These are phyloP conservation scores for Prosopocoilus inquinatus DNA, from an alignment of 2,888 invertebrate species.

Conservation along the genomic window DNA sequence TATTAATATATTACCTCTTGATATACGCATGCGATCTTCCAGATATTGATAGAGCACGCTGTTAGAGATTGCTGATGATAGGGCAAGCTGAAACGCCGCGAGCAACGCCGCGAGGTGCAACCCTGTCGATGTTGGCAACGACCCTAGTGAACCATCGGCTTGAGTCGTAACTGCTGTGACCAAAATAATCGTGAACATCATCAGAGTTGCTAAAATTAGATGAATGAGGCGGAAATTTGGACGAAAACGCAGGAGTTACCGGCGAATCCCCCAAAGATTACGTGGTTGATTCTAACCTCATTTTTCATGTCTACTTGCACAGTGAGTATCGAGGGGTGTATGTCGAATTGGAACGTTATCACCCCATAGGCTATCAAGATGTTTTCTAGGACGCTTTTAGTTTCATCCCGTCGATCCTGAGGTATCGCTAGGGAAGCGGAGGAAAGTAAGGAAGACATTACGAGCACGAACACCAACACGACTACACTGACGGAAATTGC, in stretches of 20 bases:
- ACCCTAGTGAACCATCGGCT: constrained; percentile 69
- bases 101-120: constrained; percentile 69
- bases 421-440: too few relatives aligned
- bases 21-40: constrained; percentile 72
- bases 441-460: constrained; percentile 55
- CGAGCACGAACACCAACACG: constrained; percentile 61
- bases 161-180: constrained; percentile 64
- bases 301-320: constrained; percentile 90
- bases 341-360: constrained; percentile 73
- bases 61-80: constrained; percentile 75
- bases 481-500: constrained; percentile 65
- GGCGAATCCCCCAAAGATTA: constrained; percentile 61
- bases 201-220: constrained; percentile 54
- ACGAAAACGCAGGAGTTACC: constrained; percentile 1
- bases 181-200: constrained; percentile 65
- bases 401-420: neutral
- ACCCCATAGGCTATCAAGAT: constrained; percentile 65
- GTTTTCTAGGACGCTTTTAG: constrained; percentile 43
- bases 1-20: constrained; percentile 59
- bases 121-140: constrained; percentile 62
- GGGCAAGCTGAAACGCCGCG: constrained; percentile 72
- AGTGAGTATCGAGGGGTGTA: constrained; percentile 81
- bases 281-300: constrained; percentile 68
- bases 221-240: neutral
- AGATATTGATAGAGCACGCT: constrained; percentile 80